Evolutionary conservation across 2,888 invertebrate species (phyloP), one percentile per base, ranked within the genome.

Genomic region (Caenorhabditis sp.): DNA sequence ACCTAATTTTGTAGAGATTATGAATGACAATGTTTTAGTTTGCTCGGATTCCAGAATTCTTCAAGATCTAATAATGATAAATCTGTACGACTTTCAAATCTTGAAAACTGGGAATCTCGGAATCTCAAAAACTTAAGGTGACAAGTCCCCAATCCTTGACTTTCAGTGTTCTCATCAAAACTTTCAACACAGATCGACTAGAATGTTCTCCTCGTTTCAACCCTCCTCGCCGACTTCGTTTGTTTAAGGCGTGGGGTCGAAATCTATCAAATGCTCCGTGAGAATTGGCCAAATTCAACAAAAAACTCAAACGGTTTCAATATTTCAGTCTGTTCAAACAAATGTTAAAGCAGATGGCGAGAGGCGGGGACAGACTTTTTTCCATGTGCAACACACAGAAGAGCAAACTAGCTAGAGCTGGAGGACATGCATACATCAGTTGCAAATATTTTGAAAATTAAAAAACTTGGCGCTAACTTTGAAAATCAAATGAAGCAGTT

Each of bases 351-450:
- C 10, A 8, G 6, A 24, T n/a, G 26, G 28, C n/a, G 54, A 12
- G 6, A 16, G 51, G 19, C 7, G 16, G n/a, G n/a, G n/a, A n/a
- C n/a, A n/a, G n/a, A n/a, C n/a, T n/a, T n/a, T n/a, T n/a, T 6
- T 10, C 10, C 5, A 26, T 24, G 66, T 66, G 66, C 51, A 66
- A 66, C 47, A 47, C 19, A 66, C 19, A 35, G 14, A 12, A 35
- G 24, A 35, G 28, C 68, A 68, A 68, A 68, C 68, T 68, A 68
- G 68, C 68, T 68, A 68, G 68, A 66, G 51, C 12, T 10, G 6
- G 2, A 12, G 12, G 6, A 10, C 12, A 2, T 38, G 2, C 19
- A 66, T 35, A 66, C 66, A 68, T 68, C 68, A 38, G 68, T 54
- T 54, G 68, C 68, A 68, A 54, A 54, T 22, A 7, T 12, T 38